Base-by-base conservation (phyloP, 2,888 invertebrate species). In the Ligdia adustata region DNA sequence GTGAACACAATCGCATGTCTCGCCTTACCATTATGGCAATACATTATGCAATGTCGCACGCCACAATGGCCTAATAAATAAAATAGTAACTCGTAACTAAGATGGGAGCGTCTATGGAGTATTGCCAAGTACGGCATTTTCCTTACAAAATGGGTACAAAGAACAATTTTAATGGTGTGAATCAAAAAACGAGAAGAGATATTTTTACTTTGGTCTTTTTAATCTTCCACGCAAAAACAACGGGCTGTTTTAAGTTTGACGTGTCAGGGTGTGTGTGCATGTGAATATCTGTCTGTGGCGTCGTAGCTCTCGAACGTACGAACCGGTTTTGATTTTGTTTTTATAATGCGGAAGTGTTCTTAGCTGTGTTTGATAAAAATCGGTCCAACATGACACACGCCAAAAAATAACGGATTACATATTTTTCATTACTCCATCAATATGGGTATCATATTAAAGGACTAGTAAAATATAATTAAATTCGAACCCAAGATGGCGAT, bases 61-160 rank as follows among this genome's bases (percentile, higher is more conserved):
- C 55, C 45, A 69, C 69, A 69, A 69, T 70, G 41, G 66, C 52
- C 41, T 55, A 52, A 69, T 70, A 70, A 69, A 68, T 64, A 63
- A 60, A 59, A 56, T 57, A 52, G 55, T 47, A 29, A 7, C 51
- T 60, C 45, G 27, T 52, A 53, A 57, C 56, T 55, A 64, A 64
- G 66, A 70, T 62, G 69, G 76, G 72, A 72, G 74, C 57, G 75
- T 58, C 70, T 64, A 62, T 38, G 33, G 18, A 3, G 9, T 40
- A 5, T 48, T 48, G 42, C 48, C 42, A 41, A 42, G 9, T 22
- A 2, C 4, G n/a, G n/a, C n/a, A n/a, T n/a, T n/a, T n/a, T n/a
- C n/a, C n/a, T n/a, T n/a, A n/a, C n/a, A n/a, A n/a, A n/a, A n/a
- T n/a, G n/a, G n/a, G n/a, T n/a, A n/a, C n/a, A n/a, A n/a, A n/a